These are phyloP conservation scores for Himalopsyche phryganea DNA, from an alignment of 1,140 invertebrate genomes.

Conservation along the genomic window DNA sequence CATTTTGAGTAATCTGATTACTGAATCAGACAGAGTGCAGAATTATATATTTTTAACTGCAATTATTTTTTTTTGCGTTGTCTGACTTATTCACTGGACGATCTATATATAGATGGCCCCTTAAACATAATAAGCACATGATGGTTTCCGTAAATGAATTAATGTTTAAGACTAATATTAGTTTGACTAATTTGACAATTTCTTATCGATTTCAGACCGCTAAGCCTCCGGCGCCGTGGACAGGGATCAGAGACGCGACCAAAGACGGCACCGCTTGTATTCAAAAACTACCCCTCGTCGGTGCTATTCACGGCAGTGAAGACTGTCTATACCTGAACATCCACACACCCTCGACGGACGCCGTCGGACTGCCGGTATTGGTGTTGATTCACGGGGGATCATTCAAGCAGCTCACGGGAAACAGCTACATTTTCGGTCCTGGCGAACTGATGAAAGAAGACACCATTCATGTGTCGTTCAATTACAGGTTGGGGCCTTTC, in stretches of 20 bases:
- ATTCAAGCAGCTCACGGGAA: conserved; percentile 55
- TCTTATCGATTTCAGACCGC: conserved; percentile 42
- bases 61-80: too few relatives aligned
- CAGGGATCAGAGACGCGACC: conserved; percentile 41
- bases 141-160: too few relatives aligned
- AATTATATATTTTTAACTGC: too few relatives aligned
- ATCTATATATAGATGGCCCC: too few relatives aligned
- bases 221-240: conserved; percentile 46
- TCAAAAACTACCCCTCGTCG: background rate
- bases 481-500: conserved; percentile 63
- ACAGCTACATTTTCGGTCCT: conserved; percentile 53
- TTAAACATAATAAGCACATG: too few relatives aligned
- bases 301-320: conserved; percentile 35
- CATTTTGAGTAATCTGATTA: too few relatives aligned
- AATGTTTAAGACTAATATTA: too few relatives aligned
- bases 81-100: too few relatives aligned
- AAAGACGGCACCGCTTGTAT: conserved; percentile 38
- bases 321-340: conserved; percentile 44
- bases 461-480: conserved; percentile 64
- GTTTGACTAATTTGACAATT: too few relatives aligned
- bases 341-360: conserved; percentile 37
- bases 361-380: conserved; percentile 54
- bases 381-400: conserved; percentile 66
- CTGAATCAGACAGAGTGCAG: too few relatives aligned
- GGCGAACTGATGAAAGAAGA: conserved; percentile 62